phyloP scores from a whole-genome alignment of 2,797 vertebrate species.

The Phalloptychus januarius region DNA sequence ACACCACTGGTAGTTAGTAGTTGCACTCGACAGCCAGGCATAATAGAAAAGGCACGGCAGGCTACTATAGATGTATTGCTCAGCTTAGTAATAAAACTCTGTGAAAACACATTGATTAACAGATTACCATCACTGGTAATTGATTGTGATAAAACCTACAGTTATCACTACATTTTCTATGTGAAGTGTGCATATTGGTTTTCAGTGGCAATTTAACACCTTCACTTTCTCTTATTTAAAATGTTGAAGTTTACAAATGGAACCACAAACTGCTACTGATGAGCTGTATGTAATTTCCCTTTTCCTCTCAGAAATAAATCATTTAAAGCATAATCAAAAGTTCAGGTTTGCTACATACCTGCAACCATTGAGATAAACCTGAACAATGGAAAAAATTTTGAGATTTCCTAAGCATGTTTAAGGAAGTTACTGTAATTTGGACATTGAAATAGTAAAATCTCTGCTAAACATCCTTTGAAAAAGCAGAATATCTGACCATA shows the following conservation, averaged over 20 bases:
- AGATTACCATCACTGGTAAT: background rate
- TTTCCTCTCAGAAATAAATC: background rate
- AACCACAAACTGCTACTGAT: background rate
- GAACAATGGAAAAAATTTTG: background rate
- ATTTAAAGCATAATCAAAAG: background rate
- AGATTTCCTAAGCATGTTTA: background rate
- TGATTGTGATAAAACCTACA: background rate
- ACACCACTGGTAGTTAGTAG: background rate
- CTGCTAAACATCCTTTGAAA: background rate
- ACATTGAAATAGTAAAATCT: background rate
- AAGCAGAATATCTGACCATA: background rate
- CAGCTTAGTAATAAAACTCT: background rate
- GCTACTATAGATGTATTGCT: background rate
- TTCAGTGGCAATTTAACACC: background rate
- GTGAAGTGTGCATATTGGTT: background rate
- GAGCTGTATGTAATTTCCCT: background rate
- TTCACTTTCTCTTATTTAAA: background rate
- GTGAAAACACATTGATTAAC: background rate
- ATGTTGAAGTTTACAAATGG: no score
- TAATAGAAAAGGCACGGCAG: background rate
- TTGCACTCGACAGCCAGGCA: background rate
- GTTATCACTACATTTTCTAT: background rate
- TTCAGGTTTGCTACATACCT: background rate
- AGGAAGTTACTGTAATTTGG: background rate
- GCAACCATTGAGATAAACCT: background rate